A percentile compares a stretch with the other conserved stretches of the same genome.
Evolutionary conservation across 2,888 invertebrate genomes (phyloP).

Genomic region (Orthosia gracilis): DNA sequence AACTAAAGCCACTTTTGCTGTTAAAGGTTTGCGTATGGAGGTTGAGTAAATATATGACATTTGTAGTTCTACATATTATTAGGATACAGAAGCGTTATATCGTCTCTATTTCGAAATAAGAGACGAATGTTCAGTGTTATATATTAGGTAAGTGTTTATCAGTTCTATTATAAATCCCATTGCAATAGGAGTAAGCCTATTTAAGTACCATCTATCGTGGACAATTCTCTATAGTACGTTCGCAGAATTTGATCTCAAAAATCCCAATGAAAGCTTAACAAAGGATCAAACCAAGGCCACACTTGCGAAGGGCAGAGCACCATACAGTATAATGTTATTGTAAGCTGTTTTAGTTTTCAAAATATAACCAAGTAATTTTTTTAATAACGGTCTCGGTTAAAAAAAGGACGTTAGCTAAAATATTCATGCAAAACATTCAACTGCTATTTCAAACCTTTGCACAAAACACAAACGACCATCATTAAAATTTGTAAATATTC

Average conservation of each 20-base stretch:
- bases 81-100: neutral
- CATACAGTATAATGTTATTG: conserved; percentile 1
- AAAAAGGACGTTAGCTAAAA: conserved; percentile 38
- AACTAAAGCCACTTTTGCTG: conserved; percentile 30
- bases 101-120: neutral
- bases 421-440: conserved; percentile 48
- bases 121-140: neutral
- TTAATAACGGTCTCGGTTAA: conserved; percentile 23
- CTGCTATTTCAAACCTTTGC: conserved; percentile 27
- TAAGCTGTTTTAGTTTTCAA: conserved; percentile 15
- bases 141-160: too few species aligned
- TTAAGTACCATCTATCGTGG: neutral
- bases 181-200: neutral
- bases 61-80: neutral
- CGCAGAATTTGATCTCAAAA: neutral
- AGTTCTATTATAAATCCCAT: neutral
- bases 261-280: neutral
- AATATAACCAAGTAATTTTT: conserved; percentile 6
- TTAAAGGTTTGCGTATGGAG: neutral
- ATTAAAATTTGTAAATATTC: conserved; percentile 54
- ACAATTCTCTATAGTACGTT: neutral
- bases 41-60: conserved; percentile 1
- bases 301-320: neutral
- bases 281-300: neutral
- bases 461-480: conserved; percentile 49